phyloP scores from a whole-genome alignment of 1,140 invertebrate genomes.

The Popillia japonica region DNA sequence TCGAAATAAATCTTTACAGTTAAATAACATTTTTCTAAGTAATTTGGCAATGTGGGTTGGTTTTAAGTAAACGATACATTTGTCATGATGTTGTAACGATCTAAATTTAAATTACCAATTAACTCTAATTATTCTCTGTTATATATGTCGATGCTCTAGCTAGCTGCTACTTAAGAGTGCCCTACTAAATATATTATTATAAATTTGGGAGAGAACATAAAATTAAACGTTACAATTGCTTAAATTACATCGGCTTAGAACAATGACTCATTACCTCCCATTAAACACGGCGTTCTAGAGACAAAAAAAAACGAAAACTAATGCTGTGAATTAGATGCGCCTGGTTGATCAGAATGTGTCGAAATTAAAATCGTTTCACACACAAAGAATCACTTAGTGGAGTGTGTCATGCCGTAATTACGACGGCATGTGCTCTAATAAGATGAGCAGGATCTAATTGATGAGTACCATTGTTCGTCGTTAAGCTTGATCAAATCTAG shows the following conservation, averaged over 20 bases:
- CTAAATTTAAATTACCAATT: too few species aligned
- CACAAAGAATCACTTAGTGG: background rate
- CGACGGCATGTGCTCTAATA: background rate
- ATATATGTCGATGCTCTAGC: too few species aligned
- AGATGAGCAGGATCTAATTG: too few species aligned
- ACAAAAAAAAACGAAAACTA: background rate
- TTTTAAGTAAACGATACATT: too few species aligned
- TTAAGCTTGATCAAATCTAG: too few species aligned
- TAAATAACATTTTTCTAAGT: too few species aligned
- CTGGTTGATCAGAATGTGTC: constrained; percentile 24
- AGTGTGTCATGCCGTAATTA: background rate
- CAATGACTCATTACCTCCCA: constrained; percentile 26
- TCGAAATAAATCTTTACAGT: too few species aligned
- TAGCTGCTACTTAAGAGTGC: background rate
- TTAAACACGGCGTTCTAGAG: background rate
- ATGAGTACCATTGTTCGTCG: too few species aligned
- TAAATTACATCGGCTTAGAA: background rate
- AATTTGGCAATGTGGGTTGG: too few species aligned
- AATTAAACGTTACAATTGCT: constrained; percentile 10
- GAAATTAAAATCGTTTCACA: constrained; percentile 29
- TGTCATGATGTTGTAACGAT: too few species aligned
- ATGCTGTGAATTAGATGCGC: constrained; percentile 12
- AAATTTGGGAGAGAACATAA: background rate
- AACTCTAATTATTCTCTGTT: too few species aligned
- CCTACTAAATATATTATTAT: background rate